Evolutionary conservation across 2,888 invertebrate genomes (phyloP).

Genomic region (Orchesellides sinensis): DNA sequence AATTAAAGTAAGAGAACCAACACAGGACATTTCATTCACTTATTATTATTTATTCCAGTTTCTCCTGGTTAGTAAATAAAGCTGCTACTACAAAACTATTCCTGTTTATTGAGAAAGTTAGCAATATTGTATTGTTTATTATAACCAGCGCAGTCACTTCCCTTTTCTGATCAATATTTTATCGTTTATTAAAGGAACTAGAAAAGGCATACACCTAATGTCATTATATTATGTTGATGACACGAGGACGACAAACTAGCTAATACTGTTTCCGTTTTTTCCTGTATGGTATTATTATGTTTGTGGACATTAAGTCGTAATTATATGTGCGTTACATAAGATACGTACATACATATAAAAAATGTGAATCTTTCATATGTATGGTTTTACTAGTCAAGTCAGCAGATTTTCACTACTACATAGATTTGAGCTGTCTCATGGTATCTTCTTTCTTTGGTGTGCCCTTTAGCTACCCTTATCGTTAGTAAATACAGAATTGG

Average conservation of each 20-base stretch:
- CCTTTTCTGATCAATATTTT: slow-evolving; percentile 33
- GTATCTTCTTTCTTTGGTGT: slow-evolving; percentile 44
- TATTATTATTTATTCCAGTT: neutral
- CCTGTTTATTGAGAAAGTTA: neutral
- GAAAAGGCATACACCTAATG: too few relatives aligned
- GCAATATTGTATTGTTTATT: neutral
- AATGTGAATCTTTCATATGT: too few relatives aligned
- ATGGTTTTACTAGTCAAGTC: too few relatives aligned
- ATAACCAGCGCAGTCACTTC: neutral
- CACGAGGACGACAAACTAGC: slow-evolving; percentile 28
- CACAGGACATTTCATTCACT: neutral
- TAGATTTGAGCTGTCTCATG: slow-evolving; percentile 16
- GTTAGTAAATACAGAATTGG: slow-evolving; percentile 57
- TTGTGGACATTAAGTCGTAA: too few relatives aligned
- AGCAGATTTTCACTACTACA: too few relatives aligned
- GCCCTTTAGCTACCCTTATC: slow-evolving; percentile 65
- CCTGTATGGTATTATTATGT: too few relatives aligned
- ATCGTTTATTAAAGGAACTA: slow-evolving; percentile 8
- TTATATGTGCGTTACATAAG: too few relatives aligned
- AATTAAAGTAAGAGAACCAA: slow-evolving; percentile 2
- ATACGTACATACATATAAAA: too few relatives aligned
- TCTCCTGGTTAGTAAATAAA: slow-evolving; percentile 5
- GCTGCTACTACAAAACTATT: neutral
- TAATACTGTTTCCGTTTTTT: too few relatives aligned
- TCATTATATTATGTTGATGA: slow-evolving; percentile 21